Conservation (phyloP, 2,113 vertebrate species). For the Psephotus haematonotus region DNA sequence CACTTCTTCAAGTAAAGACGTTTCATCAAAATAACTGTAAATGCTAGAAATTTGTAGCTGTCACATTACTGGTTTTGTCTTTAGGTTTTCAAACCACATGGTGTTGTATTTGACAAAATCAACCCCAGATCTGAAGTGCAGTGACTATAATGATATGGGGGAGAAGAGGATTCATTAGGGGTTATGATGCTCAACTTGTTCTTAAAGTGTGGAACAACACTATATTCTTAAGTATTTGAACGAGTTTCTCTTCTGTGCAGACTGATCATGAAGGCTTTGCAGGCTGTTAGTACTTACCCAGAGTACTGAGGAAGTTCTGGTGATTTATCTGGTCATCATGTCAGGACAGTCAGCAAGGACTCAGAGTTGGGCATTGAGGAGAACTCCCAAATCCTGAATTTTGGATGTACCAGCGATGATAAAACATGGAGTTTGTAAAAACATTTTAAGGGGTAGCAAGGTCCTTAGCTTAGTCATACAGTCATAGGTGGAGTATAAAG, state of each 20-base stretch:
- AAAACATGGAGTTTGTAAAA: not conserved
- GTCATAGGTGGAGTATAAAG: not conserved
- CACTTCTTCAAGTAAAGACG: not conserved
- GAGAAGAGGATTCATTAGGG: not conserved
- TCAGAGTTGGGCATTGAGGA: not conserved
- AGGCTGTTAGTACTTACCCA: not conserved
- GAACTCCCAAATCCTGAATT: not conserved
- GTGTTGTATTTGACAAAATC: not conserved
- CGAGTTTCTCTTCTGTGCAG: not conserved
- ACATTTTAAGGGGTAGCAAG: not conserved
- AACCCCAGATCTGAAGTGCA: not conserved
- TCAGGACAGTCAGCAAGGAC: not conserved
- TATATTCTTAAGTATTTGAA: not conserved
- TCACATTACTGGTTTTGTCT: not conserved
- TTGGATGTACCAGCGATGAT: not conserved
- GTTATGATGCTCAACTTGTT: not conserved
- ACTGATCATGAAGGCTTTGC: not conserved
- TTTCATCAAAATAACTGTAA: not conserved
- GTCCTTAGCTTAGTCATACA: not conserved
- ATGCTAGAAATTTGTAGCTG: not conserved
- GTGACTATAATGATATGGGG: rapidly evolving
- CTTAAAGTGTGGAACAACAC: not conserved
- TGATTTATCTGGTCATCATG: not conserved
- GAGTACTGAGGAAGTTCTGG: not conserved
- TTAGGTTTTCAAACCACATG: not conserved